Evolutionary conservation across 2,797 vertebrate genomes (phyloP), one percentile per base, ranked within the genome.

Genomic region (Phyllotis vaccarum): DNA sequence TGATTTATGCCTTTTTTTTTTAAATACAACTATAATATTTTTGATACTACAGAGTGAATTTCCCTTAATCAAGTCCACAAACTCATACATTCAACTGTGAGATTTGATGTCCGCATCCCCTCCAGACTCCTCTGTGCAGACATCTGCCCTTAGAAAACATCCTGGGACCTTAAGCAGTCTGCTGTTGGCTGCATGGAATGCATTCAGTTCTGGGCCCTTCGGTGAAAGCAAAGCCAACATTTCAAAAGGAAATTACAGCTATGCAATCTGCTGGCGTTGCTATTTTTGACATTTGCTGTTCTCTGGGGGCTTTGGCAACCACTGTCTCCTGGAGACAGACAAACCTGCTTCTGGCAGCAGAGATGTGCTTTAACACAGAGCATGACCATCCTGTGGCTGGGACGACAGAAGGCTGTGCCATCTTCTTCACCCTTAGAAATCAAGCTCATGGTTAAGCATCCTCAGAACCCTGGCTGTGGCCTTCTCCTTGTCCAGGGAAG

Each of bases 291-390:
- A 82, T 91, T 98, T 96, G 91, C 97, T 98, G 95, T 97, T 98
- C 98, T 97, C 97, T 93, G 96, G 93, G 97, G 98, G 98, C 97
- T 97, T 90, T 98, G 98, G 98, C 98, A 97, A 98, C 97, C 97
- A 21, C 98, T 98, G 97, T 98, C 98, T 98, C 98, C 97, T 98
- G 97, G 98, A 98, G 98, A 97, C 98, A 98, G 98, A 90, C 86
- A 93, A 66, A 90, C 95, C 86, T 22, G 89, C 82, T 91, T 82
- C 81, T 93, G 90, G 96, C 92, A 93, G 92, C 43, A 8, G 68
- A 92, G 94, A 74, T 5, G 40, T 52, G 70, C 87, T 94, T 87
- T 91, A 58, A 82, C 64, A 22, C 86, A 27, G 2, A 22, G 74
- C 80, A 46, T 82, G 79, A 37, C n/a, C 11, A 46, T 46, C 76